Evolutionary conservation across 2,113 vertebrate genomes (phyloP).

Genomic region (Gracilinanus agilis): DNA sequence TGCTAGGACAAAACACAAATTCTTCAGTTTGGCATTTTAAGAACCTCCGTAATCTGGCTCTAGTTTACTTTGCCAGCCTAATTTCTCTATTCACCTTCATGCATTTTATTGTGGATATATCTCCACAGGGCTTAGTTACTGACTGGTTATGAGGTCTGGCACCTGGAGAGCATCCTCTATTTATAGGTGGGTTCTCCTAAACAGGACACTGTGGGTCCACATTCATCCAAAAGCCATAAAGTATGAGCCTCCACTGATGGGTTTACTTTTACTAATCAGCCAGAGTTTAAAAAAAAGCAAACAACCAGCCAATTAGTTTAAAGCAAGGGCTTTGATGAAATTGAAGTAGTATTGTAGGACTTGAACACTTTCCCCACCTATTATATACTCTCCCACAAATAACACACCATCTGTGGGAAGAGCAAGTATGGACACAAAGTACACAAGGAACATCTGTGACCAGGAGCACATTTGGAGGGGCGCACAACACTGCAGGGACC

Average conservation of each 20-base stretch:
- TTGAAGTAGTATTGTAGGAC: neutral
- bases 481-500: neutral
- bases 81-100: neutral
- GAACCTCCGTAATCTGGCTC: neutral
- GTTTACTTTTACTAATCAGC: neutral
- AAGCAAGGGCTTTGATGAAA: neutral
- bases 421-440: neutral
- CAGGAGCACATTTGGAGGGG: neutral
- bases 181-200: neutral
- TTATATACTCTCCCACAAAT: neutral
- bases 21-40: neutral
- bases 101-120: neutral
- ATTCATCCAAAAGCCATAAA: neutral
- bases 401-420: neutral
- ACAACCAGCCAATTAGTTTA: neutral
- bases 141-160: neutral
- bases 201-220: neutral
- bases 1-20: neutral
- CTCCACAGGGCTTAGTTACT: neutral
- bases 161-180: neutral
- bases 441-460: neutral
- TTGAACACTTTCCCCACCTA: neutral
- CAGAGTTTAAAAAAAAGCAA: no score
- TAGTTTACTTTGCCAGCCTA: neutral
- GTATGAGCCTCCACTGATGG: neutral